These are phyloP conservation scores for Catocala nupta DNA, from an alignment of 2,888 invertebrate genomes.

Conservation along the genomic window DNA sequence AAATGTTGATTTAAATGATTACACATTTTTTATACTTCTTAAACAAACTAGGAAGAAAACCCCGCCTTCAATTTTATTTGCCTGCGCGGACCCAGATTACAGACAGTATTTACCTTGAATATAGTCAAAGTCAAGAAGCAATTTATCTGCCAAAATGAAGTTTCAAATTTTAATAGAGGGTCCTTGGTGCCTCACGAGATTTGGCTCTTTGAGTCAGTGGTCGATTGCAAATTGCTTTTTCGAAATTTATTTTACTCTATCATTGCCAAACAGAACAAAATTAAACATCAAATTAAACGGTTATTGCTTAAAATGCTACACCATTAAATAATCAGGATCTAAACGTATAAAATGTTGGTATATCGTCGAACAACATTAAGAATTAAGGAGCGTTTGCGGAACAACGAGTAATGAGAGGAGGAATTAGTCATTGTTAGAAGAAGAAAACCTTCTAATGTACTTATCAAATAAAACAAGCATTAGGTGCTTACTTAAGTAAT, in stretches of 20 bases:
- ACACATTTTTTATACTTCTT: constrained; percentile 17
- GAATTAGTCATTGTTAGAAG: neutral
- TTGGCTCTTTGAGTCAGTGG: constrained; percentile 75
- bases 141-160: constrained; percentile 82
- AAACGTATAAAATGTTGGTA: constrained; percentile 1
- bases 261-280: constrained; percentile 54
- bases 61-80: constrained; percentile 70
- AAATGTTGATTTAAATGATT: neutral
- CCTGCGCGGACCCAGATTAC: constrained; percentile 71
- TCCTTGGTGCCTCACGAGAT: constrained; percentile 68
- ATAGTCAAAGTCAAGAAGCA: constrained; percentile 82
- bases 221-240: constrained; percentile 82
- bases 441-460: constrained; percentile 3
- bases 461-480: constrained; percentile 2
- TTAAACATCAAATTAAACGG: constrained; percentile 36
- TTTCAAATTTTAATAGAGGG: constrained; percentile 84
- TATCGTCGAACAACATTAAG: constrained; percentile 17
- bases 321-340: constrained; percentile 16
- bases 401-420: constrained; percentile 7
- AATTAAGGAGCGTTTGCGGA: constrained; percentile 12
- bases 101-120: constrained; percentile 77
- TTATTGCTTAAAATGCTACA: constrained; percentile 23
- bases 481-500: constrained; percentile 1
- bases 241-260: constrained; percentile 63
- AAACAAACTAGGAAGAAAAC: constrained; percentile 38